A percentile compares a stretch with the other conserved stretches of the same genome.
These are phyloP conservation scores for Gobio gobio DNA, from an alignment of 2,113 vertebrate species.

Conservation along the genomic window DNA sequence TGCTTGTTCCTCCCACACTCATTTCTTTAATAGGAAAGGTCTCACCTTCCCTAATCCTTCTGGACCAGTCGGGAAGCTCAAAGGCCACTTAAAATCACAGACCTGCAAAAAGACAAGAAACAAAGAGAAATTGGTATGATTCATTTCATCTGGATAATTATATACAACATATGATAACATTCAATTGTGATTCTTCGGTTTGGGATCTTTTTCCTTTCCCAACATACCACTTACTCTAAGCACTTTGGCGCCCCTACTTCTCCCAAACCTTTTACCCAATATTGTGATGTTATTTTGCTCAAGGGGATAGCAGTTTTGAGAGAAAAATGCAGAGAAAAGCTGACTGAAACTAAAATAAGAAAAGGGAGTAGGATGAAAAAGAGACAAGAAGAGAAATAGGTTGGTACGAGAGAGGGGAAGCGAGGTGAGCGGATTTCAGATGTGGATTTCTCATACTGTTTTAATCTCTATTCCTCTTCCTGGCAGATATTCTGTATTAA, in stretches of 20 bases:
- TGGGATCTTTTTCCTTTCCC: background rate
- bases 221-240: background rate
- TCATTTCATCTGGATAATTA: background rate
- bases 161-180: background rate
- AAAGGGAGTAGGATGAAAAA: conserved; percentile 5
- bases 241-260: background rate
- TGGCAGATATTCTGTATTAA: background rate
- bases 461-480: conserved; percentile 62
- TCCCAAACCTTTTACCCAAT: background rate
- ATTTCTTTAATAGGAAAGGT: conserved; percentile 64
- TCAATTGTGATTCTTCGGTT: background rate
- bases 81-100: conserved; percentile 7
- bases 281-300: background rate
- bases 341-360: background rate
- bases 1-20: conserved; percentile 67
- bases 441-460: conserved; percentile 65
- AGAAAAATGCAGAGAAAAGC: background rate
- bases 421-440: conserved; percentile 63
- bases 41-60: conserved; percentile 16
- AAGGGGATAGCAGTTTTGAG: background rate
- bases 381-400: conserved; percentile 9
- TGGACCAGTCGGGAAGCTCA: background rate
- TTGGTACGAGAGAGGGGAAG: conserved; percentile 31
- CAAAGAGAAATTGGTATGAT: background rate
- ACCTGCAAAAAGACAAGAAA: conserved; percentile 45